A percentile compares a stretch with the other conserved stretches of the same genome.
phyloP scores from a whole-genome alignment of 2,113 vertebrate species.

The Daboia siamensis region DNA sequence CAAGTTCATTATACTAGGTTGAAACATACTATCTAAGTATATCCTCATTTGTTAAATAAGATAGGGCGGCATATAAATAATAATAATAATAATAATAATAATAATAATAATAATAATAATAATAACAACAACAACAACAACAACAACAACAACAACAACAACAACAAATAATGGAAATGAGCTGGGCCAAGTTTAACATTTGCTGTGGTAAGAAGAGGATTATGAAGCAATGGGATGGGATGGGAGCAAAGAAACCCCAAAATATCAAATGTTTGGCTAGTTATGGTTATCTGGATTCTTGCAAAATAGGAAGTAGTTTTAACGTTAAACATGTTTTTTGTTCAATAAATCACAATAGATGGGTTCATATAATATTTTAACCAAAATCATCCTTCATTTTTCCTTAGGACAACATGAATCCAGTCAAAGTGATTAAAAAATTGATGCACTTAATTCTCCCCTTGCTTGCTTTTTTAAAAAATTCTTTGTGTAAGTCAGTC shows the following conservation, averaged over 20 bases:
- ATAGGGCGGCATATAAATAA: too few species aligned
- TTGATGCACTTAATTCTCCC: background rate
- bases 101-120: too few species aligned
- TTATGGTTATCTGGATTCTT: background rate
- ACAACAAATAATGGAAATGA: constrained; percentile 2
- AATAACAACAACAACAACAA: too few species aligned
- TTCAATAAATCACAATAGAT: background rate
- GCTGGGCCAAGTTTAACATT: constrained; percentile 15
- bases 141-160: constrained; percentile 6
- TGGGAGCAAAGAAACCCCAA: background rate
- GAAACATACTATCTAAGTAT: background rate
- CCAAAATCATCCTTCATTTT: background rate
- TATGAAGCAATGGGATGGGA: constrained; percentile 22
- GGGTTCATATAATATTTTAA: background rate
- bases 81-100: too few species aligned
- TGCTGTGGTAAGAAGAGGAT: constrained; percentile 24
- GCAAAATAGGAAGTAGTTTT: background rate
- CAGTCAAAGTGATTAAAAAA: background rate
- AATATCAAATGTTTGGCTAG: background rate
- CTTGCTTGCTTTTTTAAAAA: background rate
- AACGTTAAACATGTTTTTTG: background rate
- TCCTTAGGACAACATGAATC: background rate
- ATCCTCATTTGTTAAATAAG: background rate
- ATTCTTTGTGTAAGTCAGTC: background rate
- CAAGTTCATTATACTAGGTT: background rate